Evolutionary conservation across 2,113 vertebrate genomes (phyloP).

Genomic region (Stegostoma tigrinum): DNA sequence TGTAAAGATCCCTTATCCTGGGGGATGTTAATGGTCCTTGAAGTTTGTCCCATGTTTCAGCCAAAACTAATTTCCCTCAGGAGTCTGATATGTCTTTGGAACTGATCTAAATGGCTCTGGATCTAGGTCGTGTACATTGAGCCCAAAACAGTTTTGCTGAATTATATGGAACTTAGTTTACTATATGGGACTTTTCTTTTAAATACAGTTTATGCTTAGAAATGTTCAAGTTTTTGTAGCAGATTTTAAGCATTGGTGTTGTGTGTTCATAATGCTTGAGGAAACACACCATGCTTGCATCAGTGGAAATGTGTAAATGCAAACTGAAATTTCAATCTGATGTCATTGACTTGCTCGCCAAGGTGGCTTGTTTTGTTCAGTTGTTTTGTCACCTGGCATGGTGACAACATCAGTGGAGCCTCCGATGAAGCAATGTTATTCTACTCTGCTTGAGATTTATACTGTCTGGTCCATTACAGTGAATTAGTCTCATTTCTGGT

Average conservation of each 20-base stretch:
- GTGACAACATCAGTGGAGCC: too few species aligned
- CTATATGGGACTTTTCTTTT: not conserved
- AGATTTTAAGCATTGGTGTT: not conserved
- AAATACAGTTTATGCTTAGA: not conserved
- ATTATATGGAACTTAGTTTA: not conserved
- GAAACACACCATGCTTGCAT: not conserved
- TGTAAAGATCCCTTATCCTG: not conserved
- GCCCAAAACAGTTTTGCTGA: not conserved
- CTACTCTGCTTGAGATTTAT: too few species aligned
- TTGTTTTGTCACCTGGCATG: too few species aligned
- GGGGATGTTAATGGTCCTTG: not conserved
- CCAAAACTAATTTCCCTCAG: not conserved
- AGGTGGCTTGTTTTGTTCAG: too few species aligned
- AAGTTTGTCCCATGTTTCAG: not conserved
- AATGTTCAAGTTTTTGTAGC: not conserved
- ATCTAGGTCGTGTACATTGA: not conserved
- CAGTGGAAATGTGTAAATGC: not conserved
- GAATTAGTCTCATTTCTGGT: too few species aligned
- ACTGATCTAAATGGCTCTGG: not conserved
- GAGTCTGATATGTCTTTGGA: not conserved
- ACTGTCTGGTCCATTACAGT: too few species aligned
- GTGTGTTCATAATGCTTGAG: not conserved
- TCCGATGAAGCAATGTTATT: too few species aligned
- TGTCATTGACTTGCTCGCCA: too few species aligned
- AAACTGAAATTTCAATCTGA: not conserved